These are phyloP conservation scores for Globicephala melas DNA, from an alignment of 2,113 vertebrate genomes.

Conservation along the genomic window DNA sequence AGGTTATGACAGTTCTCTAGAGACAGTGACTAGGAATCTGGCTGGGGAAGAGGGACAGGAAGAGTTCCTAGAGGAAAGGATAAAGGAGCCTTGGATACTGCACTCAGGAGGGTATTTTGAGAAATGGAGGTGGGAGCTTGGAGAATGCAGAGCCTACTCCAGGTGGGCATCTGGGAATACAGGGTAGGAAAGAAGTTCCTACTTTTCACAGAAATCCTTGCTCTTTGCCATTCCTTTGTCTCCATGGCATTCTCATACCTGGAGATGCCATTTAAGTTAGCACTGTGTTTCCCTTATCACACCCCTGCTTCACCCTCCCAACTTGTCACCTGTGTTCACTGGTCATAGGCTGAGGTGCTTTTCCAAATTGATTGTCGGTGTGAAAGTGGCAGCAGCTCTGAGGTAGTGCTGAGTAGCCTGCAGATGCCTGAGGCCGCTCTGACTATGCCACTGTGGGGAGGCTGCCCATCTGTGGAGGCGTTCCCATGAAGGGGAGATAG, in stretches of 20 bases:
- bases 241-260: background rate
- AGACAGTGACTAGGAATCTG: background rate
- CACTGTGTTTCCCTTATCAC: background rate
- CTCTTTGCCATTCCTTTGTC: background rate
- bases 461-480: background rate
- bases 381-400: background rate
- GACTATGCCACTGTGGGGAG: background rate
- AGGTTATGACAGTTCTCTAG: background rate
- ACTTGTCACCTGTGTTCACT: background rate
- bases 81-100: background rate
- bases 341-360: background rate
- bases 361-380: background rate
- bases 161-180: background rate
- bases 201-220: background rate
- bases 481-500: background rate
- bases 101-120: background rate
- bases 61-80: background rate
- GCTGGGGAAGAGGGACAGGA: background rate
- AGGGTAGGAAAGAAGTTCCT: background rate
- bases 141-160: background rate
- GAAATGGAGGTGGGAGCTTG: background rate
- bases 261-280: background rate
- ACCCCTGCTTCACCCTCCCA: background rate
- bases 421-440: background rate
- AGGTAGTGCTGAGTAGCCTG: background rate